Percentiles rank a stretch among this genome's conserved stretches.
phyloP scores from a whole-genome alignment of 2,888 invertebrate species.

The Watsonalla binaria region DNA sequence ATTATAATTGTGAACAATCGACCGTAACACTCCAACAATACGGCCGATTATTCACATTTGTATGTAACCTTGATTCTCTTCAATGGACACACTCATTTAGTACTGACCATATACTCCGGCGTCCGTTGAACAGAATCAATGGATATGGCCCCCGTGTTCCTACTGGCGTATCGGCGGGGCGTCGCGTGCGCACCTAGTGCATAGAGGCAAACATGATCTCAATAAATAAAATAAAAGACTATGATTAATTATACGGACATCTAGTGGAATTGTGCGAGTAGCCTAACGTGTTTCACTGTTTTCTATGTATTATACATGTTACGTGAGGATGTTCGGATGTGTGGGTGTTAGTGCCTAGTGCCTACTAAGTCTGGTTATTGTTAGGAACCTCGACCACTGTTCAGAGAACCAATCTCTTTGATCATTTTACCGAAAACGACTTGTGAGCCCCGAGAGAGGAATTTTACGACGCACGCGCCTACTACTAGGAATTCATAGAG shows the following conservation, averaged over 20 bases:
- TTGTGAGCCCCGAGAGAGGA: slow-evolving; percentile 53
- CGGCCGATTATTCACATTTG: not conserved
- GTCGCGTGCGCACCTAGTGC: slow-evolving; percentile 36
- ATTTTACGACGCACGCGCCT: slow-evolving; percentile 34
- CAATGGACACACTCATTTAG: slow-evolving; percentile 19
- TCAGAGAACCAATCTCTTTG: slow-evolving; percentile 39
- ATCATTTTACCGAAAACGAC: slow-evolving; percentile 65
- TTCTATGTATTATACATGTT: slow-evolving; percentile 70
- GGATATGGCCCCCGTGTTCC: slow-evolving; percentile 24
- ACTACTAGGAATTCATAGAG: slow-evolving; percentile 39
- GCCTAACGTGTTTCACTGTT: slow-evolving; percentile 64
- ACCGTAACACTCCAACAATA: no score
- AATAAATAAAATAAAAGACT: slow-evolving; percentile 69
- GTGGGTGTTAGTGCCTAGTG: slow-evolving; percentile 75
- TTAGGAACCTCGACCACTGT: slow-evolving; percentile 47
- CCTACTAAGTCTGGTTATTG: slow-evolving; percentile 71
- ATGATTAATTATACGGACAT: slow-evolving; percentile 60
- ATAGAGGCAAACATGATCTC: slow-evolving; percentile 74
- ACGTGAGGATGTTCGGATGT: slow-evolving; percentile 53
- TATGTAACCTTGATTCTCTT: slow-evolving; percentile 18
- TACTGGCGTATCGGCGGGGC: slow-evolving; percentile 12
- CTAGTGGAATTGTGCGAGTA: slow-evolving; percentile 75
- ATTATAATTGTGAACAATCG: not conserved
- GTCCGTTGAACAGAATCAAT: slow-evolving; percentile 24
- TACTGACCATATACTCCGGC: slow-evolving; percentile 24